Base-by-base conservation (phyloP, 53 echinoderm and acorn worm species). In the Pentamera pediparva region DNA sequence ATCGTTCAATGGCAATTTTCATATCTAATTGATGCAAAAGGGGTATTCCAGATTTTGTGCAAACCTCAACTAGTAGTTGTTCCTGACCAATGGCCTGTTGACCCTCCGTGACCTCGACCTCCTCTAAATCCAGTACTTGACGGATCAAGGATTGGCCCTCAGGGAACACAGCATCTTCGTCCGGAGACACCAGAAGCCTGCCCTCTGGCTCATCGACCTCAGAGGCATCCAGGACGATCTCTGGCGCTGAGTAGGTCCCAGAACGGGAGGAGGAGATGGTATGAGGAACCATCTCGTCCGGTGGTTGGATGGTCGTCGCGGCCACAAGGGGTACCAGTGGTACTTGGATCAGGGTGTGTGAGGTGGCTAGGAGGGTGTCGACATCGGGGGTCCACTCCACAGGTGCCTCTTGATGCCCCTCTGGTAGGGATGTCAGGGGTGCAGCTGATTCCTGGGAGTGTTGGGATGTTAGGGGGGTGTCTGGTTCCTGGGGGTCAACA, bases 321-420 rank as follows among this genome's bases (percentile, higher is more conserved):
- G 83, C 79, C 17, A 69, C 27, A 15, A 88, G 50, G 2, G 98
- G 98, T 34, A 92, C 74, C 65, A 98, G 75, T 1, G 98, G 98
- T 30, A 77, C 76, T 51, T 89, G 86, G 39, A 89, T 56, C 33
- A 86, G 83, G 12, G 92, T 50, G 29, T 83, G 82, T 0, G 92
- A 77, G 0, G 81, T 86, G 38, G 70, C 75, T 50, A 92, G 74
- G 35, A 92, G 70, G 30, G 62, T 51, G 56, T 92, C 92, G 8
- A 92, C 69, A 34, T 82, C 82, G 18, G 67, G 31, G 79, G 37
- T 65, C 8, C 53, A 57, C 22, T 61, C 77, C 4, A 76, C 33
- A 28, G 54, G 37, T 10, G 41, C 37, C 0, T 47, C 36, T 10
- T 61, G 79, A n/a, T n/a, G n/a, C n/a, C n/a, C n/a, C n/a, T n/a